A percentile compares a stretch with the other conserved stretches of the same genome.
These are phyloP conservation scores for Heterohyrax brucei DNA, from an alignment of 2,797 vertebrate species.

Conservation along the genomic window DNA sequence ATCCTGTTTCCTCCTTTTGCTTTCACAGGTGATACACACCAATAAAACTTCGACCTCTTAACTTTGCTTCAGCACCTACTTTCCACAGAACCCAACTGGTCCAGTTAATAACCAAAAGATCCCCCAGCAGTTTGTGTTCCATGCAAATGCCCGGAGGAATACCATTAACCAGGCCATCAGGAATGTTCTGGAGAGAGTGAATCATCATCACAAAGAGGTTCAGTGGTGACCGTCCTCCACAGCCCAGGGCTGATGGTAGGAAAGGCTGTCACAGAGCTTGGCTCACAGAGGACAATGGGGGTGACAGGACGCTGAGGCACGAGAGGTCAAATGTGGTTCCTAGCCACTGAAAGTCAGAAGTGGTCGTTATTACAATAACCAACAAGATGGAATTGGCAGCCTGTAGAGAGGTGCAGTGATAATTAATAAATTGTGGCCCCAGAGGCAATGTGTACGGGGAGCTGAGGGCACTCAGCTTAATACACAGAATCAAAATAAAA, in stretches of 20 bases:
- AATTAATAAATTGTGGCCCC: not conserved
- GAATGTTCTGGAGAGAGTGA: too few species aligned
- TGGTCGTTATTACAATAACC: not conserved
- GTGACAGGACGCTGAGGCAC: not conserved
- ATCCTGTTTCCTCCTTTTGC: too few species aligned
- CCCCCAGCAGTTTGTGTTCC: not conserved
- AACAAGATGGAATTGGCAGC: not conserved
- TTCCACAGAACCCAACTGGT: too few species aligned
- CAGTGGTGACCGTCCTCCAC: not conserved
- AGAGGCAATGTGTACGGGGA: not conserved
- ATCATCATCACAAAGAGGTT: not conserved
- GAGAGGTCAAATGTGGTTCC: not conserved
- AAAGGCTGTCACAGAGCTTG: not conserved
- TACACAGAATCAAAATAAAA: not conserved
- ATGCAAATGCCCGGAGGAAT: not conserved
- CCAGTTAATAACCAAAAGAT: too few species aligned
- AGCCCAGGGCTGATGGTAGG: not conserved
- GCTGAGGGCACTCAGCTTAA: not conserved
- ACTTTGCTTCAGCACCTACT: too few species aligned
- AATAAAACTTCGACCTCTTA: too few species aligned
- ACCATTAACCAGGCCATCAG: not conserved
- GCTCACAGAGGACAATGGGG: not conserved
- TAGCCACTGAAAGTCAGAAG: not conserved
- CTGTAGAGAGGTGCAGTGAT: not conserved
- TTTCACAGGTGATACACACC: too few species aligned